These are phyloP conservation scores for Achlya flavicornis DNA, from an alignment of 2,888 invertebrate genomes.

Conservation along the genomic window DNA sequence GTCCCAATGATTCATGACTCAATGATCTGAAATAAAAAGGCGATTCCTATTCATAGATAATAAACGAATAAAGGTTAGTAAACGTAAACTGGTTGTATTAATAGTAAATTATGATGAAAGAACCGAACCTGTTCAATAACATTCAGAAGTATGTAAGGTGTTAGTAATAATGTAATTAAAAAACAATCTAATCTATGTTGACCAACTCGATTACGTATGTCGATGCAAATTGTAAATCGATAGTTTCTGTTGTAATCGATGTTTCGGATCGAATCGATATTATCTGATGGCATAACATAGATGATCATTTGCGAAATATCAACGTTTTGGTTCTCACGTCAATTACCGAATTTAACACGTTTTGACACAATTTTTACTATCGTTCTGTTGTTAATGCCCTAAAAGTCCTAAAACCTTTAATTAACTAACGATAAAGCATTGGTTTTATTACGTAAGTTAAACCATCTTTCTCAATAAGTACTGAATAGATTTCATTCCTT, in stretches of 20 bases:
- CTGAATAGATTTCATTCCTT: no score
- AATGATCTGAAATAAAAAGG: background rate
- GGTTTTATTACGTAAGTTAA: no score
- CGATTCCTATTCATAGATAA: background rate
- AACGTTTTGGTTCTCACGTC: conserved; percentile 4
- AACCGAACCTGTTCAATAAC: conserved; percentile 4
- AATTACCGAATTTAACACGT: background rate
- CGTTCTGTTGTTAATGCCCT: background rate
- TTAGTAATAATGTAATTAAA: conserved; percentile 6
- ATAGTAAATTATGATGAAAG: conserved; percentile 1
- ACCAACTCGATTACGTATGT: conserved; percentile 47
- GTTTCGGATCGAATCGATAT: conserved; percentile 20
- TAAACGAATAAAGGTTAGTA: background rate
- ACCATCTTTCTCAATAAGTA: no score
- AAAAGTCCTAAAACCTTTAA: background rate
- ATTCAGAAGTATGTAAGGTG: background rate
- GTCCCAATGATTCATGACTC: background rate
- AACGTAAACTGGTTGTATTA: background rate
- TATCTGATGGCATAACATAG: conserved; percentile 12
- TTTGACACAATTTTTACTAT: background rate
- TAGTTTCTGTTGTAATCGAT: conserved; percentile 36
- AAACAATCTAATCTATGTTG: conserved; percentile 27
- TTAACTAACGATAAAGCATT: no score
- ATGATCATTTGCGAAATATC: conserved; percentile 19
- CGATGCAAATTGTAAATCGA: conserved; percentile 46